Evolutionary conservation across 2,113 vertebrate species (phyloP), one percentile per base, ranked within the genome.

Genomic region (Numenius arquata): DNA sequence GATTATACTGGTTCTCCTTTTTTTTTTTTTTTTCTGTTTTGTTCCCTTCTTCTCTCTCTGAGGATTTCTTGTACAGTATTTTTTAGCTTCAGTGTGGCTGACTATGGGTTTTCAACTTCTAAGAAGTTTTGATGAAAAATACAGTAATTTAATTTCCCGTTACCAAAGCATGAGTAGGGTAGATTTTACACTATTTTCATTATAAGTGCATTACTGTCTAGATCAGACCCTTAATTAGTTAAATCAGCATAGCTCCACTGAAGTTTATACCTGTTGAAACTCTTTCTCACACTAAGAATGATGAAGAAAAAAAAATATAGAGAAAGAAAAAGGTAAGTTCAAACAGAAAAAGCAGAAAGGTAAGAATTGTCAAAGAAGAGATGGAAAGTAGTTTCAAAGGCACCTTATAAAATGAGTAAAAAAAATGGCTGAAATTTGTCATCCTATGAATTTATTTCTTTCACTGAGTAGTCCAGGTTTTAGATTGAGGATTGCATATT

Each of bases 161-260:
- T 78, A 71, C 29, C 12, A 71, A 95, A 71, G 23, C 52, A 55
- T 8, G 45, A 59, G 3, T 34, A 70, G 30, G 16, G 40, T 73
- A 47, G n/a, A 74, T 90, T 83, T 92, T 65, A 83, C 16, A 38
- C 25, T 80, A 55, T 95, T 95, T 88, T 90, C n/a, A 59, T 79
- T 76, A 1, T 19, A 67, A 50, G 13, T 23, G 13, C 0, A 2
- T n/a, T 45, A 32, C 17, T 53, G 25, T 26, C 11, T 74, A 53
- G 32, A 53, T 88, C 32, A 88, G 53, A 77, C 4, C 9, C 10
- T 53, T 84, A 71, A 45, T 20, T 22, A 40, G 53, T 27, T 29
- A 88, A 79, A 75, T 66, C 58, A 70, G 23, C 41, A 30, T 30
- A 85, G 11, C 5, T 85, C 25, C 16, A 12, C 20, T 38, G 9